These are phyloP conservation scores for Chelmon rostratus DNA, from an alignment of 2,797 vertebrate species.

Conservation along the genomic window DNA sequence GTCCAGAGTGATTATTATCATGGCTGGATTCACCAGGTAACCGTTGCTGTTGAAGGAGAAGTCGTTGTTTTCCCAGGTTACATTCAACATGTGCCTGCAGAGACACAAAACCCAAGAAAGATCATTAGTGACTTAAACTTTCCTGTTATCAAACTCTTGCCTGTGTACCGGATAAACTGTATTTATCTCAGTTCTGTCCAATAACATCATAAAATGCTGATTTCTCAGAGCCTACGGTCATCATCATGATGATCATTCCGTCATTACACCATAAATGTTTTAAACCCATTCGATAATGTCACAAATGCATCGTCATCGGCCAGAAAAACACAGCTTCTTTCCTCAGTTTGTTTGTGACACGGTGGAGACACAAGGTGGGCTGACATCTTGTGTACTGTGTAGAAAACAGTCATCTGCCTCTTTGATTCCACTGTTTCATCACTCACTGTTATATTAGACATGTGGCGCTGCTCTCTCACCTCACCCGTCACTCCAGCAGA, in stretches of 20 bases:
- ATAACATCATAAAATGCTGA: too few relatives aligned
- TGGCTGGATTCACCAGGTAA: constrained; percentile 93
- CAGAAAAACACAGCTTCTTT: background rate
- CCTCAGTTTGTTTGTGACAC: background rate
- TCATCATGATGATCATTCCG: too few relatives aligned
- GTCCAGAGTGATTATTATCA: constrained; percentile 96
- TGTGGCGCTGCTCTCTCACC: constrained; percentile 55
- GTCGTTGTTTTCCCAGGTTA: constrained; percentile 96
- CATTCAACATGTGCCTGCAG: constrained; percentile 93
- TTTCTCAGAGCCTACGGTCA: too few relatives aligned
- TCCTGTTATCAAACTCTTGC: background rate
- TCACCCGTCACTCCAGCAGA: constrained; percentile 67
- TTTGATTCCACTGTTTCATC: constrained; percentile 41
- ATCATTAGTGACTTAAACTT: background rate
- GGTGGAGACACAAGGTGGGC: background rate
- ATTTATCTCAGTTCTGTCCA: too few relatives aligned
- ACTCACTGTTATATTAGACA: constrained; percentile 39
- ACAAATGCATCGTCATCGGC: background rate
- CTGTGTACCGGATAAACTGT: too few relatives aligned
- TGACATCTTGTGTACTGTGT: background rate
- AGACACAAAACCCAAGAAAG: background rate
- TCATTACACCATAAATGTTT: background rate
- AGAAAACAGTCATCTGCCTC: background rate
- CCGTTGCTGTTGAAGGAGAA: constrained; percentile 97
- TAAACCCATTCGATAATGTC: background rate